Evolutionary conservation across 2,113 vertebrate genomes (phyloP).

Genomic region (Corythaeola cristata): DNA sequence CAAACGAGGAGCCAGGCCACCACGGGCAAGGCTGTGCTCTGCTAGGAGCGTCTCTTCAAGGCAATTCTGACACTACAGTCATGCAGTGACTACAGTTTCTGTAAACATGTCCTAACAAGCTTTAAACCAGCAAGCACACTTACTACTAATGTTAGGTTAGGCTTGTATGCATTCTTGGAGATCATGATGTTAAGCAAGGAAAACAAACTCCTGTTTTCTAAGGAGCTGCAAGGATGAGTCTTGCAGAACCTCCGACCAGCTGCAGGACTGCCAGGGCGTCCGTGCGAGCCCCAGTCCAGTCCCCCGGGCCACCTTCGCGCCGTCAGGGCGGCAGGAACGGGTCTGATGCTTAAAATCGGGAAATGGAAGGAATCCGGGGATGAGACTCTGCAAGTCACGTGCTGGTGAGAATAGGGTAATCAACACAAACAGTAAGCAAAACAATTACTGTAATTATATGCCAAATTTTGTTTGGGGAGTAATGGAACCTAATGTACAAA

Average conservation of each 20-base stretch:
- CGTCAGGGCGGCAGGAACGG: accelerated
- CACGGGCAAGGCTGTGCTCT: background rate
- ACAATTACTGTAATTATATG: slow-evolving; percentile 61
- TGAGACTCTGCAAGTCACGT: background rate
- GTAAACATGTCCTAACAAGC: slow-evolving; percentile 13
- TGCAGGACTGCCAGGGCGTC: background rate
- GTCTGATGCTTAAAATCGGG: background rate
- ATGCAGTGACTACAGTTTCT: background rate
- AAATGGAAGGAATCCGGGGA: background rate
- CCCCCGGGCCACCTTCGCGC: accelerated
- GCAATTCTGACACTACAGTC: background rate
- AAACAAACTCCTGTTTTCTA: background rate
- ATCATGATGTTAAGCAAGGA: background rate
- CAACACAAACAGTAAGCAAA: background rate
- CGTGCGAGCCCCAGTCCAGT: accelerated
- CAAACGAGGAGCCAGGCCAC: background rate
- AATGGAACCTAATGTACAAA: slow-evolving; percentile 56
- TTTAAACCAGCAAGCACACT: background rate
- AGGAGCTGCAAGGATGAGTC: background rate
- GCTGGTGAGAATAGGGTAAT: slow-evolving; percentile 27
- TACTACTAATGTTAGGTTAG: slow-evolving; percentile 15
- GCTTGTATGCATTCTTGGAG: background rate
- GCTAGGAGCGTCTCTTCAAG: background rate
- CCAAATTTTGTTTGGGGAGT: slow-evolving; percentile 52
- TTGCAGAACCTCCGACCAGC: background rate